phyloP scores from a whole-genome alignment of 2,888 invertebrate genomes.

The Hirtodrosophila histrioides region DNA sequence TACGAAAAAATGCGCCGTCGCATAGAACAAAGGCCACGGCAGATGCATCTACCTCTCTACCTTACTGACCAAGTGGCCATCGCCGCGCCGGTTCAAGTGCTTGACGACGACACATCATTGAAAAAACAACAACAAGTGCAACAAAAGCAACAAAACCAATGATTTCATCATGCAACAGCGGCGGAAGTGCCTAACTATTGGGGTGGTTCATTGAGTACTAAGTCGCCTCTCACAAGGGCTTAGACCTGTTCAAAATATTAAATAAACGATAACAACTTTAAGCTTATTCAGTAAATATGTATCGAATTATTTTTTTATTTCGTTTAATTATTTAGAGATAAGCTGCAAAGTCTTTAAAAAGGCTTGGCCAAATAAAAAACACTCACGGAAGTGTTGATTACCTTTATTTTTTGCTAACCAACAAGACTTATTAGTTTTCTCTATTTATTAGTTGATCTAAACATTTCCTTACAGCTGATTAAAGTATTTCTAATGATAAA shows the following conservation, averaged over 20 bases:
- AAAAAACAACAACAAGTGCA: slow-evolving; percentile 23
- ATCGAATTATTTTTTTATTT: too few relatives aligned
- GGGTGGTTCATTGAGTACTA: slow-evolving; percentile 48
- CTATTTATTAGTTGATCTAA: background rate
- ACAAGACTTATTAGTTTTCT: too few relatives aligned
- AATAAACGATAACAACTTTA: background rate
- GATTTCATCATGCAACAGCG: slow-evolving; percentile 63
- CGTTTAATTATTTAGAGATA: too few relatives aligned
- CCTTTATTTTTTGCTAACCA: too few relatives aligned
- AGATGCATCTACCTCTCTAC: slow-evolving; percentile 60
- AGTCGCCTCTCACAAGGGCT: slow-evolving; percentile 23
- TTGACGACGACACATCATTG: slow-evolving; percentile 53
- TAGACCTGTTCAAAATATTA: slow-evolving; percentile 3
- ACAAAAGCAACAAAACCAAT: slow-evolving; percentile 13
- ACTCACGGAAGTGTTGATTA: too few relatives aligned
- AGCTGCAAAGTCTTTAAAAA: too few relatives aligned
- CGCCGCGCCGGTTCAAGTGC: slow-evolving; percentile 59
- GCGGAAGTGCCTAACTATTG: slow-evolving; percentile 62
- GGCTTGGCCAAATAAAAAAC: too few relatives aligned
- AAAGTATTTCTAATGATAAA: too few relatives aligned
- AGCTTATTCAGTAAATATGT: too few relatives aligned
- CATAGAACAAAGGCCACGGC: slow-evolving; percentile 68
- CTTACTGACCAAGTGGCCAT: slow-evolving; percentile 70
- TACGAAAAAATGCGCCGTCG: slow-evolving; percentile 72
- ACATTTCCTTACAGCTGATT: too few relatives aligned